These are phyloP conservation scores for Ptychodera flava DNA, from an alignment of 35 echinoderm and acorn worm species.

Conservation along the genomic window DNA sequence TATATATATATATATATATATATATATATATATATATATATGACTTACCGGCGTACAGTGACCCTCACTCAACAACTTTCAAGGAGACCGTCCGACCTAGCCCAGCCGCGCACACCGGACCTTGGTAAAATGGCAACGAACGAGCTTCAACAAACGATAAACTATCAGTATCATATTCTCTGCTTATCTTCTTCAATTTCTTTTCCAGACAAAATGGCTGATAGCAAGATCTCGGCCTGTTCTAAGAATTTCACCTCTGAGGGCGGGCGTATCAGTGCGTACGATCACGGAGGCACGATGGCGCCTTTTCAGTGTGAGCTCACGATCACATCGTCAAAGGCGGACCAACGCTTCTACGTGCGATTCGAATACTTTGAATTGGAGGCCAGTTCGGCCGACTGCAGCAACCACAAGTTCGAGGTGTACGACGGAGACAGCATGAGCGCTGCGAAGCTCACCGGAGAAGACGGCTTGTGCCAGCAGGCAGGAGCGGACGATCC, in stretches of 20 bases:
- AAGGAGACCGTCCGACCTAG: too few species aligned
- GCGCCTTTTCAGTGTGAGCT: neutral
- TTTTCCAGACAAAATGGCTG: neutral
- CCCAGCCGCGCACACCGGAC: too few species aligned
- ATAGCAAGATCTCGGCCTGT: neutral
- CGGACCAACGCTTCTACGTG: neutral
- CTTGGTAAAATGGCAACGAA: too few species aligned
- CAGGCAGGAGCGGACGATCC: neutral
- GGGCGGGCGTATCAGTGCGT: neutral
- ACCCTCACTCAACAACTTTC: too few species aligned
- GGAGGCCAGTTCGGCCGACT: neutral
- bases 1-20: too few species aligned
- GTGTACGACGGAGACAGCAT: neutral
- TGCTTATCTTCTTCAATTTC: neutral
- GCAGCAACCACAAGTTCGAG: neutral
- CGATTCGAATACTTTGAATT: neutral
- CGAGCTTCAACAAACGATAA: too few species aligned
- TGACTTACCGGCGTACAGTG: too few species aligned
- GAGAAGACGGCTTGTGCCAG: neutral
- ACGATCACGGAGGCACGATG: neutral
- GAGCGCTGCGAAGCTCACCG: neutral
- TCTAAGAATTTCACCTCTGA: neutral
- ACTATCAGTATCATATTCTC: too few species aligned
- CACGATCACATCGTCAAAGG: neutral
- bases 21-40: too few species aligned